phyloP scores from a whole-genome alignment of 2,113 vertebrate species.

The Origma solitaria region DNA sequence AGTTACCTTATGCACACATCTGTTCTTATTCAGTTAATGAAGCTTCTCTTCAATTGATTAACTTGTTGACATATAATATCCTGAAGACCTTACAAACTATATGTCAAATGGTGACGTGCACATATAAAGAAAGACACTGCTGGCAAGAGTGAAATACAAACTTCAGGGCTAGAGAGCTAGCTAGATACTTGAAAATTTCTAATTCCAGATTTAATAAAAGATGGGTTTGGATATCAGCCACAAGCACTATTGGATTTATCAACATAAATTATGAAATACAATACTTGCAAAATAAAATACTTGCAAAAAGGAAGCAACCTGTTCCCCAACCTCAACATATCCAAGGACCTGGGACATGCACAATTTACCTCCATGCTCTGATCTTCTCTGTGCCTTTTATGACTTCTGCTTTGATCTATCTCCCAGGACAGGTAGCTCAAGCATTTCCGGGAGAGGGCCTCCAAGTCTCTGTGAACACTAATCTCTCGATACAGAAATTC shows the following conservation, averaged over 20 bases:
- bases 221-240: neutral
- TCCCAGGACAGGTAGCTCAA: neutral
- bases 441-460: neutral
- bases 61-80: neutral
- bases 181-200: neutral
- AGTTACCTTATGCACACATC: neutral
- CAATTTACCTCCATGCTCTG: neutral
- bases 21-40: neutral
- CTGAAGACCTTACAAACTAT: neutral
- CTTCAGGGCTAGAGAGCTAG: neutral
- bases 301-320: fast-evolving
- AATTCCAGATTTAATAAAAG: neutral
- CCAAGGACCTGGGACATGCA: neutral
- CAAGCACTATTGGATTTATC: neutral
- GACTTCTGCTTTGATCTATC: neutral
- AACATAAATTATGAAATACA: neutral
- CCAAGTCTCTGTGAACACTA: neutral
- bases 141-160: neutral
- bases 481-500: neutral
- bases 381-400: neutral
- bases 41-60: neutral
- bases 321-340: neutral
- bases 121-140: neutral
- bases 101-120: neutral
- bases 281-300: neutral